Conservation (phyloP, 2,888 invertebrate genomes). For the Gonocerus acuteangulatus region DNA sequence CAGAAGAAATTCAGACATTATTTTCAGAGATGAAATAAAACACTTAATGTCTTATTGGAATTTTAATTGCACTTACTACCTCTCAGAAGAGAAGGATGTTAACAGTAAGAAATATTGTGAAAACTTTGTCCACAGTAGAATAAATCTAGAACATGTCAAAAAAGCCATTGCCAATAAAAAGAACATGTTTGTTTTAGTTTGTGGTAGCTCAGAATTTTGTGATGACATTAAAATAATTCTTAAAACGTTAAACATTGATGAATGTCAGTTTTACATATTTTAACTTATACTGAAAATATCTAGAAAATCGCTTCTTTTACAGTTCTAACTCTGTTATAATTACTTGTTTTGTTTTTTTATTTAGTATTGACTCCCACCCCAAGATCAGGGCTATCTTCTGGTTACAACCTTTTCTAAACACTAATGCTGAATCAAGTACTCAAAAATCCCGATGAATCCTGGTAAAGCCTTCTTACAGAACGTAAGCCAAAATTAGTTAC, state of each 20-base stretch:
- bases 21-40: conserved; percentile 56
- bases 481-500: too few species aligned
- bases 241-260: conserved; percentile 40
- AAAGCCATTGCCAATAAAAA: conserved; percentile 42
- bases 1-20: conserved; percentile 49
- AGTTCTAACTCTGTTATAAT: too few species aligned
- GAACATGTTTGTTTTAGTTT: conserved; percentile 50
- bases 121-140: conserved; percentile 45
- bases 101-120: conserved; percentile 48
- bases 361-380: too few species aligned
- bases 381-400: too few species aligned
- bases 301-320: too few species aligned
- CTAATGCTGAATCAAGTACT: too few species aligned
- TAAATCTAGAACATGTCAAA: conserved; percentile 43
- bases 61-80: conserved; percentile 56
- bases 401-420: too few species aligned
- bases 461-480: too few species aligned
- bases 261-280: conserved; percentile 45
- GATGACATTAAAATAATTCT: conserved; percentile 45
- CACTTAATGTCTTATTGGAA: conserved; percentile 61
- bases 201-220: conserved; percentile 56
- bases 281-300: too few species aligned
- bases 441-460: too few species aligned
- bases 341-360: too few species aligned
- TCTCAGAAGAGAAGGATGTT: conserved; percentile 44